Evolutionary conservation across 2,797 vertebrate genomes (phyloP).

Genomic region (Lutjanus argentimaculatus): DNA sequence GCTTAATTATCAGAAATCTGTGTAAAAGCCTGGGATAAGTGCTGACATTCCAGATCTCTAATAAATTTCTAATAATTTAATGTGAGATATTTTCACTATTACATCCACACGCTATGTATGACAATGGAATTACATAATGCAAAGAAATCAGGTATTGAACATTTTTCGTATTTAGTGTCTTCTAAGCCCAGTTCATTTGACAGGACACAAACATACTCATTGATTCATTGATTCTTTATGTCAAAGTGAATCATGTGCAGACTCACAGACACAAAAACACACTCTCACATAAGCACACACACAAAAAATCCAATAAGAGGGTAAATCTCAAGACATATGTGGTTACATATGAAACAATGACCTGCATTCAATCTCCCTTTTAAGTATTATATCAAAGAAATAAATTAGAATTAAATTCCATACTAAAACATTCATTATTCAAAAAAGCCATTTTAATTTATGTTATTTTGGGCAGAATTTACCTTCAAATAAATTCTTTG

Average conservation of each 20-base stretch:
- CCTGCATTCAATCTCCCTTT: neutral
- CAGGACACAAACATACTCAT: neutral
- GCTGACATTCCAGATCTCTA: too few relatives aligned
- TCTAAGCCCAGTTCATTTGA: neutral
- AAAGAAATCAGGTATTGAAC: neutral
- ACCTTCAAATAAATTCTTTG: neutral
- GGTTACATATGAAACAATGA: neutral
- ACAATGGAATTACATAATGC: neutral
- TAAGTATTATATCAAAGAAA: neutral
- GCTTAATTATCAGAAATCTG: slow-evolving; percentile 2
- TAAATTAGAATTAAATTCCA: neutral
- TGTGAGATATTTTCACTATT: neutral
- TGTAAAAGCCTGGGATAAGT: neutral
- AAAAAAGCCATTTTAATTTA: neutral
- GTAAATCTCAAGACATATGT: neutral
- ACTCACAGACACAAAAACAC: neutral
- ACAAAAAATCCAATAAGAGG: neutral
- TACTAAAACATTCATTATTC: slow-evolving; percentile 14
- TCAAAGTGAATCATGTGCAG: neutral
- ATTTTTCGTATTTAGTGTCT: slow-evolving; percentile 1
- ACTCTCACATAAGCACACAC: slow-evolving; percentile 6
- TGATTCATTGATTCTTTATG: neutral
- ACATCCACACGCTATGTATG: neutral
- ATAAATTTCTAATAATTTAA: neutral
- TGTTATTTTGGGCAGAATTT: slow-evolving; percentile 23